Evolutionary conservation across 2,113 vertebrate species (phyloP).

Genomic region (Chamaea fasciata): DNA sequence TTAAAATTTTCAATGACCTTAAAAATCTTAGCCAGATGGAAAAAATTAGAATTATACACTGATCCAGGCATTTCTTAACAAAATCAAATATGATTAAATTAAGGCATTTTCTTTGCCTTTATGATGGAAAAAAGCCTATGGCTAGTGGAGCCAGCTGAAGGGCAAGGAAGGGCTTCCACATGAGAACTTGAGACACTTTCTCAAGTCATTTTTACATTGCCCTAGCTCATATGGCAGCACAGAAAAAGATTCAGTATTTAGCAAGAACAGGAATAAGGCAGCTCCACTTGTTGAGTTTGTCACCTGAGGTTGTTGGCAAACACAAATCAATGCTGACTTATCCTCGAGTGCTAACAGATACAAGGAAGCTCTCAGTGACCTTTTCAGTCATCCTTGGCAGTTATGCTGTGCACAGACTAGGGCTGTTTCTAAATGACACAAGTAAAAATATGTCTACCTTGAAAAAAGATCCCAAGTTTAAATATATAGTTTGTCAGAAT

Average conservation of each 20-base stretch:
- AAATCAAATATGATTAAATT: not conserved
- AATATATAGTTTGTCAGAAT: not conserved
- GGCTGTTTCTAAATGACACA: not conserved
- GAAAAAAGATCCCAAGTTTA: not conserved
- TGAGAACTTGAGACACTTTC: not conserved
- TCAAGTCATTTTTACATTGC: not conserved
- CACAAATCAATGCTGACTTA: not conserved
- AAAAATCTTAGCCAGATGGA: not conserved
- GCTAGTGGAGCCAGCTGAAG: not conserved
- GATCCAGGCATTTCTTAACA: not conserved
- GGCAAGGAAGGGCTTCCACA: not conserved
- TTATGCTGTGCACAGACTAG: not conserved
- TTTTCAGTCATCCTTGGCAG: not conserved
- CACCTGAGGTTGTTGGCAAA: not conserved
- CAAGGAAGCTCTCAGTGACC: not conserved
- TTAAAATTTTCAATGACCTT: not conserved
- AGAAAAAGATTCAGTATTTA: not conserved
- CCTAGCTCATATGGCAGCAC: not conserved
- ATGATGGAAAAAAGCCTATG: not conserved
- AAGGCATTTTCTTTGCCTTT: not conserved
- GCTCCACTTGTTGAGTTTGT: not conserved
- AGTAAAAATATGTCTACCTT: not conserved
- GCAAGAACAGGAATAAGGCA: not conserved
- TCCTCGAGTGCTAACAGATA: not conserved
- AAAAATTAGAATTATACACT: not conserved